Evolutionary conservation across 2,888 invertebrate genomes (phyloP), one percentile per base, ranked within the genome.

Genomic region (Lepidonotus clava): DNA sequence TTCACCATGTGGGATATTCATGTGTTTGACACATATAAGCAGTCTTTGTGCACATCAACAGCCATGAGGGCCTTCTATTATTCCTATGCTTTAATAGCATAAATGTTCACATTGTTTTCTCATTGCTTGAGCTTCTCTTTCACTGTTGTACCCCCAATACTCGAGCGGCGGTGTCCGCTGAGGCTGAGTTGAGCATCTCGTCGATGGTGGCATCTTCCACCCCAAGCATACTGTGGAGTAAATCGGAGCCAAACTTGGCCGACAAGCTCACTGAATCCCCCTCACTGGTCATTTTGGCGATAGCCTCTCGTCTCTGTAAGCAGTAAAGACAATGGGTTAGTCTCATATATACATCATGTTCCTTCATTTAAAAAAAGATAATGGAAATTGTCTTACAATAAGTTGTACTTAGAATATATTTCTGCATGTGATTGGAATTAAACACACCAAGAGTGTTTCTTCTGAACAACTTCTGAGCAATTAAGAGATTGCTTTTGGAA

Each of bases 141-240:
- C 80, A 80, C 76, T 89, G 87, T 77, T 89, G 88, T 6, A 98
- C 97, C 36, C 98, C 97, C 36, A 98, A 95, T 89, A 98, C 96
- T 93, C 97, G 97, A 0, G 98, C 98, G 36, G 98, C 98, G 93
- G 97, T 97, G 90, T 96, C 93, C 84, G 88, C 89, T 0, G 93
- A 96, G 46, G 28, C 24, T 41, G 97, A 96, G 38, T 97, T 97
- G 1, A 96, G 96, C 46, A 98, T 95, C 89, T 94, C 97, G 92
- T 98, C 98, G 86, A 98, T 96, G 88, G 97, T 96, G 90, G 96
- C 96, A 93, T 97, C 98, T 66, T 97, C 96, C 88, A 98, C 97
- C 0, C 98, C 98, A 28, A 98, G 95, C 0, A 98, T 95, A 94
- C 98, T 98, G 14, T 98, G 97, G 90, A 98, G 97, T 87, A 98